These are phyloP conservation scores for Falcunculus frontatus DNA, from an alignment of 2,113 vertebrate species.

Conservation along the genomic window DNA sequence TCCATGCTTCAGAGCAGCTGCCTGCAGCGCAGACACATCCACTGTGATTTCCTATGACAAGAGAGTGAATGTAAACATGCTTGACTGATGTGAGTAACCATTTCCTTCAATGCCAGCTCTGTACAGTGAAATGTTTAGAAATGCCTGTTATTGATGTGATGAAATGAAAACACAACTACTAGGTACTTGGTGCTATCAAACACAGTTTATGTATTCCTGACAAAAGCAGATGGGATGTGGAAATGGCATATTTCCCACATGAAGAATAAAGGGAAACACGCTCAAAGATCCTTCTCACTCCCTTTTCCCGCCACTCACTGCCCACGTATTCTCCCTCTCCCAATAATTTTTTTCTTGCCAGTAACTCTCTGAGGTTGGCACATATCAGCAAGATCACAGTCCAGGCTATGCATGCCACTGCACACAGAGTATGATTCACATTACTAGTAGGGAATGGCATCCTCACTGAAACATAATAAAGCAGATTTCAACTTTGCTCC, in stretches of 20 bases:
- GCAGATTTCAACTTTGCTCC: neutral
- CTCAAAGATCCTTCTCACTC: neutral
- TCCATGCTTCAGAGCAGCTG: neutral
- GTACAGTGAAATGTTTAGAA: neutral
- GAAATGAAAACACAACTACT: neutral
- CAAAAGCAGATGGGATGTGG: neutral
- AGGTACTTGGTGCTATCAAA: neutral
- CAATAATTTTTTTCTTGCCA: neutral
- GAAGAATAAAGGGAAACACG: neutral
- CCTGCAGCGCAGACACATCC: neutral
- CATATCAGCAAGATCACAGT: neutral
- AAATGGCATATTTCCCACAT: neutral
- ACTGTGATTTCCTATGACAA: neutral
- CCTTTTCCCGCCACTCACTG: accelerated
- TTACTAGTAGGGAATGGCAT: neutral
- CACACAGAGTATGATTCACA: neutral
- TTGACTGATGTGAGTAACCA: neutral
- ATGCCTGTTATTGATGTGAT: neutral
- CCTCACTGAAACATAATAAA: neutral
- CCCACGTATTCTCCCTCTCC: neutral
- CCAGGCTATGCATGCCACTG: neutral
- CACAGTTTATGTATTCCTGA: neutral
- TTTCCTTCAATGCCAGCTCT: neutral
- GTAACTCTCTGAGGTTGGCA: neutral
- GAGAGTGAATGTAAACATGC: neutral